Evolutionary conservation across 2,888 invertebrate genomes (phyloP).

Genomic region (Pyrocoelia pectoralis): DNA sequence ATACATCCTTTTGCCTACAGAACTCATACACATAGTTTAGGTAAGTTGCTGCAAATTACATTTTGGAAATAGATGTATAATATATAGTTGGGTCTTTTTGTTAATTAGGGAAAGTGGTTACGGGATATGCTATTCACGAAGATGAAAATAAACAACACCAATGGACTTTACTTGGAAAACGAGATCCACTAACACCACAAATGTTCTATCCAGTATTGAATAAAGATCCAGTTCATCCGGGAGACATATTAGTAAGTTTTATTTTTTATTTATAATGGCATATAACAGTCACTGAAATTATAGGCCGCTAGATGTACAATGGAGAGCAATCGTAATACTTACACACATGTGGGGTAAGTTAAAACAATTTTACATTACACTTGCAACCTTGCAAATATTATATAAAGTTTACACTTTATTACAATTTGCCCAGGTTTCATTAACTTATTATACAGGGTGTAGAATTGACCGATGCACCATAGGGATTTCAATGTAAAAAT

Average conservation of each 20-base stretch:
- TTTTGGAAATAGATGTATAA: conserved; percentile 24
- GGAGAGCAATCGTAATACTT: conserved; percentile 72
- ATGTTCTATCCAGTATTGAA: conserved; percentile 90
- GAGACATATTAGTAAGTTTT: conserved; percentile 71
- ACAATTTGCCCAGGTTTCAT: no score
- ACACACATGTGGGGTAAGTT: conserved; percentile 78
- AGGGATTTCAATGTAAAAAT: no score
- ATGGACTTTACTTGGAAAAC: conserved; percentile 87
- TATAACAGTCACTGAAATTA: no score
- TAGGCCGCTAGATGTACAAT: conserved; percentile 92
- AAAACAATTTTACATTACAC: not conserved
- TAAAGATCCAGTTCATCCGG: conserved; percentile 67
- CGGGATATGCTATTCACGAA: conserved; percentile 79
- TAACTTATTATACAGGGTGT: no score
- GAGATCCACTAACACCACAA: conserved; percentile 87
- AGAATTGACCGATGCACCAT: no score
- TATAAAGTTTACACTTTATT: no score
- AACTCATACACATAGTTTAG: conserved; percentile 91
- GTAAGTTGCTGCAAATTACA: conserved; percentile 54
- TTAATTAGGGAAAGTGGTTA: conserved; percentile 75
- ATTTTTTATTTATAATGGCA: conserved; percentile 13
- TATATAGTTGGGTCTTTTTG: no score
- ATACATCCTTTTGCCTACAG: conserved; percentile 96
- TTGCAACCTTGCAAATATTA: not conserved
- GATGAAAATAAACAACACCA: conserved; percentile 66